Evolutionary conservation across 2,113 vertebrate species (phyloP).

Genomic region (Hyperoodon ampullatus): DNA sequence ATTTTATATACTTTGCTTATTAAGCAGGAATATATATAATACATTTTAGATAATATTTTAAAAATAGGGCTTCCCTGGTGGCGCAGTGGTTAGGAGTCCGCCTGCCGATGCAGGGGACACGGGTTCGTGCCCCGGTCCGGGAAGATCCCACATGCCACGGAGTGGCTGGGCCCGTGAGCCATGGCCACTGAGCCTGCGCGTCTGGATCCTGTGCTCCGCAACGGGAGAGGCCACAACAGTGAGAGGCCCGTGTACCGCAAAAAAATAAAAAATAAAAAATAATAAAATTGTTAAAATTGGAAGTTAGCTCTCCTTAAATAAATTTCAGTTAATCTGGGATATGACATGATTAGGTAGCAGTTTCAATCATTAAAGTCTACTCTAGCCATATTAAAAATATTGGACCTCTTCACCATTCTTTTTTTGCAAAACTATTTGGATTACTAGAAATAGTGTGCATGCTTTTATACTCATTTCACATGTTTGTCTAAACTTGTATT

Average conservation of each 20-base stretch:
- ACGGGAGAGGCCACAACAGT: no score
- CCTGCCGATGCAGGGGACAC: no score
- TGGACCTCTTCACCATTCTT: neutral
- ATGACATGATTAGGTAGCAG: neutral
- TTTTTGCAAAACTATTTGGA: neutral
- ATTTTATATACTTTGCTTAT: neutral
- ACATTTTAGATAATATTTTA: neutral
- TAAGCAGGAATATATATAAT: neutral
- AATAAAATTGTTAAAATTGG: neutral
- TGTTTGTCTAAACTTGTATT: neutral
- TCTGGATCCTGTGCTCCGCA: no score
- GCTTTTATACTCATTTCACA: constrained; percentile 3
- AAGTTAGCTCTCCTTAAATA: neutral
- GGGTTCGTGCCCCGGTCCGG: no score
- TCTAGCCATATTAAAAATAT: constrained; percentile 29
- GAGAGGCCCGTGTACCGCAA: no score
- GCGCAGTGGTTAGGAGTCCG: no score
- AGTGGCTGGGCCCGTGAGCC: no score
- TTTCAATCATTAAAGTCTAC: neutral
- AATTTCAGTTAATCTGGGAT: neutral
- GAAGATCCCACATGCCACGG: no score
- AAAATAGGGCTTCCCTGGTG: neutral
- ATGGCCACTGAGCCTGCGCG: no score
- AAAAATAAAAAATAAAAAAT: no score
- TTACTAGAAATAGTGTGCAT: neutral